Conservation (phyloP, 2,113 vertebrate species). For the Macrotus californicus region DNA sequence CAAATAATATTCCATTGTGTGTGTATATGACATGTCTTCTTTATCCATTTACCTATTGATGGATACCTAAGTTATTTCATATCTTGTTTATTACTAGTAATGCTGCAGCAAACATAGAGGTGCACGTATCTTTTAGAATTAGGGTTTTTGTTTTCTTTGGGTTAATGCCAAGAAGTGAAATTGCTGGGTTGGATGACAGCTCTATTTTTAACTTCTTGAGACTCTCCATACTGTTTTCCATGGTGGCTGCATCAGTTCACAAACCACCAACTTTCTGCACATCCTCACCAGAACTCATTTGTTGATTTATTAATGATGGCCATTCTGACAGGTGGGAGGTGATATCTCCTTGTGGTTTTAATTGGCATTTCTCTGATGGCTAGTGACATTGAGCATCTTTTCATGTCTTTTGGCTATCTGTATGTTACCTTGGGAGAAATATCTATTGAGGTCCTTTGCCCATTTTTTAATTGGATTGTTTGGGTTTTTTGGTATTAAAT, state of each 20-base stretch:
- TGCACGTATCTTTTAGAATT: not conserved
- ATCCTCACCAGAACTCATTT: not conserved
- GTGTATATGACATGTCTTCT: not conserved
- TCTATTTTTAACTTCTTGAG: not conserved
- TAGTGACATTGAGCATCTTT: not conserved
- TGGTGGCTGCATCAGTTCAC: not conserved
- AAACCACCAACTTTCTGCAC: not conserved
- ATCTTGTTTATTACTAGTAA: not conserved
- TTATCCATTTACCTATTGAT: not conserved
- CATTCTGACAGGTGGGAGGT: not conserved
- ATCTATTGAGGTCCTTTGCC: not conserved
- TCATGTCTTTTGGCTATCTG: not conserved
- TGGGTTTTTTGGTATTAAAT: not conserved
- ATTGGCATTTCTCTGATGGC: not conserved
- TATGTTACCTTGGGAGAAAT: not conserved
- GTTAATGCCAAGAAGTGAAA: not conserved
- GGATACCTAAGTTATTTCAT: not conserved
- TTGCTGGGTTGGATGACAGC: not conserved
- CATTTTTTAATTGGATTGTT: not conserved
- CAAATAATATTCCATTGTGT: not conserved
- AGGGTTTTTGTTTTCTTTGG: not conserved
- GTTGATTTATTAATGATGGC: not conserved
- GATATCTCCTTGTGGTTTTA: not conserved
- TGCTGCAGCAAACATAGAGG: not conserved
- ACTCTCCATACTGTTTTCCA: not conserved